Conservation (phyloP, 2,888 invertebrate species). For the Rhingia campestris region DNA sequence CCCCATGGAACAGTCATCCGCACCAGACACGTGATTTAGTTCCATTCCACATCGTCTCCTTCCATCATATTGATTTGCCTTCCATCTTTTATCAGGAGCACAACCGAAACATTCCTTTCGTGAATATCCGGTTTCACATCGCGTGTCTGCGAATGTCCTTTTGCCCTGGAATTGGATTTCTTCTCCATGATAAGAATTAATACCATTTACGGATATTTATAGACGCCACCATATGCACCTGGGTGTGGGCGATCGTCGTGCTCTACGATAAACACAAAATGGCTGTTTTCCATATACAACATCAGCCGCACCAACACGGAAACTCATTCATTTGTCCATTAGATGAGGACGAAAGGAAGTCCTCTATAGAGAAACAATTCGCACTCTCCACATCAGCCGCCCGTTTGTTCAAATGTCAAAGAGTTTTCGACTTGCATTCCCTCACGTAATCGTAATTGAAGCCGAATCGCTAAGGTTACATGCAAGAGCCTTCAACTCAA, state of each 20-base stretch:
- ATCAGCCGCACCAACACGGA: slow-evolving; percentile 14
- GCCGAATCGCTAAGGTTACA: slow-evolving; percentile 35
- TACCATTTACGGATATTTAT: slow-evolving; percentile 59
- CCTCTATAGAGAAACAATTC: slow-evolving; percentile 34
- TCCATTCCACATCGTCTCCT: slow-evolving; percentile 7
- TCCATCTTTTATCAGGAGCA: slow-evolving; percentile 24
- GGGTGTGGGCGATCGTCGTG: slow-evolving; percentile 11
- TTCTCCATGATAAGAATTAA: slow-evolving; percentile 47
- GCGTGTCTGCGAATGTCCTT: slow-evolving; percentile 62
- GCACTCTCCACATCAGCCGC: slow-evolving; percentile 24
- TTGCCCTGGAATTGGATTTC: slow-evolving; percentile 48
- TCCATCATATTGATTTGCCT: slow-evolving; percentile 25
- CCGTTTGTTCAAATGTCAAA: slow-evolving; percentile 67
- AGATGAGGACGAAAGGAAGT: slow-evolving; percentile 34
- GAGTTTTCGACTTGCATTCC: slow-evolving; percentile 40
- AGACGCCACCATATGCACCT: slow-evolving; percentile 15
- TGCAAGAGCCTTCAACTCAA: slow-evolving; percentile 48
- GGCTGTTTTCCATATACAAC: slow-evolving; percentile 47
- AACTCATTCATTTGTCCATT: slow-evolving; percentile 60
- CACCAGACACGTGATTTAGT: slow-evolving; percentile 24
- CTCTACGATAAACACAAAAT: slow-evolving; percentile 39
- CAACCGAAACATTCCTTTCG: slow-evolving; percentile 10
- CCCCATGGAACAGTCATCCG: not conserved
- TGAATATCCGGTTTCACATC: slow-evolving; percentile 52
- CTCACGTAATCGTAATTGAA: slow-evolving; percentile 26